Conservation (phyloP, 2,113 vertebrate species). For the Brachypodius melanocephalos region DNA sequence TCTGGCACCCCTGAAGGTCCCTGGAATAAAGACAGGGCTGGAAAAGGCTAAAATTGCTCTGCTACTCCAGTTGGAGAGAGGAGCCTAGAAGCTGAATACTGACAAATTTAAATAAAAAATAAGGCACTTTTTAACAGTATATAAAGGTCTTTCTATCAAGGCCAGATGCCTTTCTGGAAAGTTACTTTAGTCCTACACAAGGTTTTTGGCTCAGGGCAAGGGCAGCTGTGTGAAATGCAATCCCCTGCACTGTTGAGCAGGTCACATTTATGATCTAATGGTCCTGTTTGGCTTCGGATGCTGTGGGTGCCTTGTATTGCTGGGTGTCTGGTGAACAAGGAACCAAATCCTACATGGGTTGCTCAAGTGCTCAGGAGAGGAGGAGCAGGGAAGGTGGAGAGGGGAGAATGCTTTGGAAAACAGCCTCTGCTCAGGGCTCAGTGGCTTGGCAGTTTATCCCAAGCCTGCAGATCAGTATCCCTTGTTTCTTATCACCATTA, state of each 20-base stretch:
- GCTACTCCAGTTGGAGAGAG: background rate
- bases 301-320: background rate
- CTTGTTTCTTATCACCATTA: background rate
- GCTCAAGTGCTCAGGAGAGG: background rate
- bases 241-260: background rate
- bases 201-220: constrained; percentile 47
- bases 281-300: background rate
- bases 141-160: constrained; percentile 27
- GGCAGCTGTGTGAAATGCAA: constrained; percentile 44
- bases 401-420: background rate
- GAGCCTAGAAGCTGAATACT: background rate
- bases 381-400: background rate
- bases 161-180: constrained; percentile 44
- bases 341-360: background rate
- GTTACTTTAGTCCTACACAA: constrained; percentile 6
- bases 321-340: background rate
- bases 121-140: background rate
- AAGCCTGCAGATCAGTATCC: background rate
- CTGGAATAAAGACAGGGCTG: background rate
- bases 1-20: background rate
- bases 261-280: background rate
- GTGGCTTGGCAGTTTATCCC: background rate
- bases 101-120: constrained; percentile 22
- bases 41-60: constrained; percentile 7
- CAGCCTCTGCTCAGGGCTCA: background rate